These are phyloP conservation scores for Pangasianodon hypophthalmus DNA, from an alignment of 2,113 vertebrate genomes.

Conservation along the genomic window DNA sequence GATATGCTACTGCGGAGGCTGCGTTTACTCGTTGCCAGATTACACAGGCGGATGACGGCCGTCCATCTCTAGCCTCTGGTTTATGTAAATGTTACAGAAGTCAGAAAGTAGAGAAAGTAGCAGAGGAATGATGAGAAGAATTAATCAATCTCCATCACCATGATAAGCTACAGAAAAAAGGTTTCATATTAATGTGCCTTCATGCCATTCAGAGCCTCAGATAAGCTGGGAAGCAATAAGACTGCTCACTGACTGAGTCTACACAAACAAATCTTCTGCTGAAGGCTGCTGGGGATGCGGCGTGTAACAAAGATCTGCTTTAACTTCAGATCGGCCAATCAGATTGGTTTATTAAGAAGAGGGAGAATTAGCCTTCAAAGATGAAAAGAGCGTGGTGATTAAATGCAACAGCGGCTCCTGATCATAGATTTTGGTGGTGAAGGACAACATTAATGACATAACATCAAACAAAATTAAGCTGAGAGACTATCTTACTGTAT, in stretches of 20 bases:
- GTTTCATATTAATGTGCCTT: constrained; percentile 42
- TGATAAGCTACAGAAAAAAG: constrained; percentile 28
- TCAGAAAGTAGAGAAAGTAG: constrained; percentile 14
- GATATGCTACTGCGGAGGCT: constrained; percentile 26
- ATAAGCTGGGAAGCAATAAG: constrained; percentile 47
- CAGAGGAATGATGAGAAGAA: constrained; percentile 37
- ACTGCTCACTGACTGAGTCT: constrained; percentile 33
- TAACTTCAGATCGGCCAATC: neutral
- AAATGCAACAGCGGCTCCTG: neutral
- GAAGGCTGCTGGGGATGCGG: constrained; percentile 19
- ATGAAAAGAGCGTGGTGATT: neutral
- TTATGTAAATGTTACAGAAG: constrained; percentile 13
- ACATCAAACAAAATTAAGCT: neutral
- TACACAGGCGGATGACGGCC: constrained; percentile 26
- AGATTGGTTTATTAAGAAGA: constrained; percentile 27
- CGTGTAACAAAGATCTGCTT: constrained; percentile 23
- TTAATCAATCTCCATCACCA: constrained; percentile 41
- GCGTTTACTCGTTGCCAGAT: constrained; percentile 33
- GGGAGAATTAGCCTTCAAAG: constrained; percentile 14
- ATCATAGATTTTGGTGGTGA: neutral
- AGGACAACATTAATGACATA: neutral
- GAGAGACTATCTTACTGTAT: neutral
- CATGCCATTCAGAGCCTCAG: constrained; percentile 27
- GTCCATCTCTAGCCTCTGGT: constrained; percentile 32
- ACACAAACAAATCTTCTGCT: neutral